A percentile compares a stretch with the other conserved stretches of the same genome.
Conservation (phyloP, 2,888 invertebrate genomes). For the Rhorus exstirpatorius region DNA sequence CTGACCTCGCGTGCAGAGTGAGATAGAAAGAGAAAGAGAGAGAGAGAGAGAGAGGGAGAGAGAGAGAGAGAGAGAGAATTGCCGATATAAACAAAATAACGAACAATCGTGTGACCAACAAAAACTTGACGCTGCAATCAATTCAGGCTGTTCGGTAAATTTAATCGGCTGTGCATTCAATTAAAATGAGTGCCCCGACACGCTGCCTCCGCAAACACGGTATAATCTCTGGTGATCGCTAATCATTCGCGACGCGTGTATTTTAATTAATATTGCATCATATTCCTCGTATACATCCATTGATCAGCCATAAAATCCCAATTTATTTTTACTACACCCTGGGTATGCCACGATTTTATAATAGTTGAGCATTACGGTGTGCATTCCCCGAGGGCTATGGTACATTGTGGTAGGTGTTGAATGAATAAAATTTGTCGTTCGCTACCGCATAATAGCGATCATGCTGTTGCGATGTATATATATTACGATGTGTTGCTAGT, state of each 20-base stretch:
- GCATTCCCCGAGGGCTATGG: constrained; percentile 14
- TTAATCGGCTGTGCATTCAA: constrained; percentile 63
- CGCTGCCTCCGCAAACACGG: constrained; percentile 37
- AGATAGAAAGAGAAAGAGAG: constrained; percentile 28
- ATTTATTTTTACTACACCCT: constrained; percentile 21
- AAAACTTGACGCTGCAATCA: constrained; percentile 65
- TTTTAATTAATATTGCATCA: constrained; percentile 69
- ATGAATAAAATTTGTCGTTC: constrained; percentile 43
- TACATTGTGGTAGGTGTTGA: constrained; percentile 57
- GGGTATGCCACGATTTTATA: constrained; percentile 37
- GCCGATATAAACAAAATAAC: constrained; percentile 29
- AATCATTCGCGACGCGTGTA: constrained; percentile 57
- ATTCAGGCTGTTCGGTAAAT: constrained; percentile 60
- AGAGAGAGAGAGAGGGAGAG: constrained; percentile 14
- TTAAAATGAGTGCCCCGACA: constrained; percentile 59
- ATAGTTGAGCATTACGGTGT: constrained; percentile 23
- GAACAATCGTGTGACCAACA: constrained; percentile 30
- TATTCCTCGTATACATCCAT: constrained; percentile 60
- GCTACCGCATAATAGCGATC: constrained; percentile 46
- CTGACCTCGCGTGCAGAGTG: constrained; percentile 47
- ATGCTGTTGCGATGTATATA: constrained; percentile 18
- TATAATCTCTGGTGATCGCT: constrained; percentile 57
- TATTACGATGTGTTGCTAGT: constrained; percentile 38
- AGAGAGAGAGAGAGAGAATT: constrained; percentile 5
- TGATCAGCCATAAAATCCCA: constrained; percentile 42